phyloP scores from a whole-genome alignment of 2,797 vertebrate genomes.

The Harpagifer antarcticus region DNA sequence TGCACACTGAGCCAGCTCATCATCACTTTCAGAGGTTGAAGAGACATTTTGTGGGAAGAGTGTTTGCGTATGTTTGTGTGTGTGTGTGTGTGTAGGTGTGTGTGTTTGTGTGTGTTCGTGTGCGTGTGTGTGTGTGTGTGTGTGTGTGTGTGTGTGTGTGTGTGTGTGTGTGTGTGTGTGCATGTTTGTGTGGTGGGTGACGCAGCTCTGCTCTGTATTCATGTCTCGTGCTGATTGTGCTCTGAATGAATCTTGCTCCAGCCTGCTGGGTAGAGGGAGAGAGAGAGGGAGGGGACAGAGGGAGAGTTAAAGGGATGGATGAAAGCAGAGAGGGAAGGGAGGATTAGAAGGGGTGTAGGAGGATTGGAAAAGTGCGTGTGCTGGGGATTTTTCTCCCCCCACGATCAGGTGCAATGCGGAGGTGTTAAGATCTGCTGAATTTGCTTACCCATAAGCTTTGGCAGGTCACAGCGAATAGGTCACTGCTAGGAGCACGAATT shows the following conservation, averaged over 20 bases:
- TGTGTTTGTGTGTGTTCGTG: too few species aligned
- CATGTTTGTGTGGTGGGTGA: conserved; percentile 23
- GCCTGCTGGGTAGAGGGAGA: conserved; percentile 57
- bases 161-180: conserved; percentile 33
- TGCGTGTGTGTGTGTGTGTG: conserved; percentile 23
- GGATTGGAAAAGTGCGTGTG: conserved; percentile 79
- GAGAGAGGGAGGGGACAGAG: conserved; percentile 22
- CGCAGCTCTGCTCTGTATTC: conserved; percentile 79
- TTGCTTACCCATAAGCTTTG: conserved; percentile 80
- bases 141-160: conserved; percentile 36
- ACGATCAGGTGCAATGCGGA: conserved; percentile 82
- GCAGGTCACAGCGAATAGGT: conserved; percentile 68
- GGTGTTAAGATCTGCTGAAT: conserved; percentile 84
- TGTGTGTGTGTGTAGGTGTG: too few species aligned
- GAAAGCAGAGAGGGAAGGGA: conserved; percentile 70
- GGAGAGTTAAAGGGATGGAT: conserved; percentile 58
- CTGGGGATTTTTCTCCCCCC: conserved; percentile 63
- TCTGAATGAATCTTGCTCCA: conserved; percentile 77
- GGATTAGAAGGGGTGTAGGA: conserved; percentile 74
- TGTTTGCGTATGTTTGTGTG: conserved; percentile 39
- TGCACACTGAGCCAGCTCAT: conserved; percentile 56
- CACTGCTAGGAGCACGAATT: conserved; percentile 65
- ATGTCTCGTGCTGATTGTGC: conserved; percentile 78
- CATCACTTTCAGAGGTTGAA: conserved; percentile 68
- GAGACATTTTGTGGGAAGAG: conserved; percentile 59